Base-by-base conservation (phyloP, 2,797 vertebrate genomes). In the Meda fulgida region DNA sequence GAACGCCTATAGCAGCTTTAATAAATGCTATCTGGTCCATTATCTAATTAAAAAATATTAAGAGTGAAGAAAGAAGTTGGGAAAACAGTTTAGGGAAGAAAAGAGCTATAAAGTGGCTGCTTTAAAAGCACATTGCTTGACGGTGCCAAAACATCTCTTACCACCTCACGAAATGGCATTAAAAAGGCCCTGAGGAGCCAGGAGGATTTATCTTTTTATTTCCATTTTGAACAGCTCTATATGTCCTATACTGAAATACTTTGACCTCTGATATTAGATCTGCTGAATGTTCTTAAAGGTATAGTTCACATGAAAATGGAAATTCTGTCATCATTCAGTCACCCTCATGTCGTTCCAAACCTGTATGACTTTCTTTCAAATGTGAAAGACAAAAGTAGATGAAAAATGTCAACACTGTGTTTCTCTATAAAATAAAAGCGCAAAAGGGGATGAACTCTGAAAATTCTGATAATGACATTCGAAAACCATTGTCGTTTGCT, bases 1-100 rank as follows among this genome's bases (percentile, higher is more conserved):
- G 93, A 93, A 91, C 92, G 93, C 93, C 93, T 93, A 92, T 90
- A 85, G 88, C 92, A 91, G 92, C 92, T 92, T 94, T 94, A 94
- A 94, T 94, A 94, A 95, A 95, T 93, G 94, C 92, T 94, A 94
- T 93, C 93, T 89, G 85, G 89, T 95, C 94, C 94, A 96, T 96
- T 96, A 95, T 94, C 93, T 95, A 96, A 96, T 96, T 95, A 96
- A 92, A 82, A 89, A 93, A 92, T 94, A 94, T 95, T 94, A 94
- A 92, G 89, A 89, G 90, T 90, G 92, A 88, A 91, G 91, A 82
- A 92, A 91, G 75, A 79, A 66, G 67, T 31, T 67, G 58, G 80
- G 63, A 29, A 40, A 7, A 34, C 16, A n/a, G 73, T 80, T 80
- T 85, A 83, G 66, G 43, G 55, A 72, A 78, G 38, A 78, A 79